Evolutionary conservation across 2,888 invertebrate genomes (phyloP).

Genomic region (Hemistola chrysoprasaria): DNA sequence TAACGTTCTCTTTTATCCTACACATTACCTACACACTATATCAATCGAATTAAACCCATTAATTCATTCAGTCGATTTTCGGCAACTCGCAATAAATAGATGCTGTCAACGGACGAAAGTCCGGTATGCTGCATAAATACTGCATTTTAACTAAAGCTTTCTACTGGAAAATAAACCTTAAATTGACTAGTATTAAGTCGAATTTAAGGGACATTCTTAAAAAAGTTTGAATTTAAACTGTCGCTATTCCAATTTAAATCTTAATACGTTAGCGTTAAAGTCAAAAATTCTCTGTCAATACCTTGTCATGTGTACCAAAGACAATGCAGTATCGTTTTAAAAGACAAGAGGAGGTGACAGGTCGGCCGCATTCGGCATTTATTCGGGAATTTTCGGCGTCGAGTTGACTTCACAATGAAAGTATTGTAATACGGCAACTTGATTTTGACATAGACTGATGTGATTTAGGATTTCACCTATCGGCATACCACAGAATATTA

Average conservation of each 20-base stretch:
- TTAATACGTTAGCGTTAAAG: constrained; percentile 2
- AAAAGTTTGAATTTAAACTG: neutral
- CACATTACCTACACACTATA: too few species aligned
- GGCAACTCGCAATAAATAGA: constrained; percentile 69
- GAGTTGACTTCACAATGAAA: constrained; percentile 64
- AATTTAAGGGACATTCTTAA: constrained; percentile 23
- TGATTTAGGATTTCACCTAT: constrained; percentile 49
- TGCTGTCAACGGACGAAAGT: constrained; percentile 60
- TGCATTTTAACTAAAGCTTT: constrained; percentile 30
- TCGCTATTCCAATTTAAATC: constrained; percentile 2
- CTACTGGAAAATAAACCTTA: constrained; percentile 15
- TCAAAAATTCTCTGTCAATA: constrained; percentile 3
- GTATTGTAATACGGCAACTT: constrained; percentile 46
- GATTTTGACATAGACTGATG: constrained; percentile 59
- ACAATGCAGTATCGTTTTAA: constrained; percentile 73
- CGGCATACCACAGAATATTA: too few species aligned
- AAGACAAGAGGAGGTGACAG: constrained; percentile 73
- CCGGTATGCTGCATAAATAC: constrained; percentile 65
- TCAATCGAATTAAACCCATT: constrained; percentile 43
- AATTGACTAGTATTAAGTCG: constrained; percentile 15
- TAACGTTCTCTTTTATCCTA: constrained; percentile 17
- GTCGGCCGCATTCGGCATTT: constrained; percentile 61
- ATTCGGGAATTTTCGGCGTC: constrained; percentile 64
- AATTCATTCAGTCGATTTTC: constrained; percentile 65
- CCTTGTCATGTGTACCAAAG: constrained; percentile 35